Conservation (phyloP, 2,888 invertebrate genomes). For the Cinara cedri region DNA sequence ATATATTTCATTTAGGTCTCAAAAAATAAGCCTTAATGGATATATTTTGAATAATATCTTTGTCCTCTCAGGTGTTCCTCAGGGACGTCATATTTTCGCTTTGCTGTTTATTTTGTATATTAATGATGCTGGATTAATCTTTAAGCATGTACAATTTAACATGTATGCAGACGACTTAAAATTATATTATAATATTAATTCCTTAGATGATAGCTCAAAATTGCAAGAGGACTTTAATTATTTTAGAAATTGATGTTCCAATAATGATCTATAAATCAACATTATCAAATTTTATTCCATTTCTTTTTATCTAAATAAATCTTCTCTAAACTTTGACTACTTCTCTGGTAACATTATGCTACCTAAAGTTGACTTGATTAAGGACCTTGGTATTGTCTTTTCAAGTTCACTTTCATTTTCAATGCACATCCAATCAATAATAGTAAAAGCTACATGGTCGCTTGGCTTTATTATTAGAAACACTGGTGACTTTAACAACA, state of each 20-base stretch:
- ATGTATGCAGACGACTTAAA: not conserved
- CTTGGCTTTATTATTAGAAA: slow-evolving; percentile 12
- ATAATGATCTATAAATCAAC: not conserved
- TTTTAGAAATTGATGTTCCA: not conserved
- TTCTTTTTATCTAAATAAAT: slow-evolving; percentile 7
- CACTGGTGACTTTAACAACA: not conserved
- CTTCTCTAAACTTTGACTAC: not conserved
- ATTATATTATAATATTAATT: not conserved
- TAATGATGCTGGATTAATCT: not conserved
- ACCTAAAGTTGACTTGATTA: not conserved
- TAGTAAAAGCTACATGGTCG: not conserved
- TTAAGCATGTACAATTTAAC: not conserved
- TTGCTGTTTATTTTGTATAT: not conserved
- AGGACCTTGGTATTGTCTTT: not conserved
- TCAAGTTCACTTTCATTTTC: slow-evolving; percentile 8
- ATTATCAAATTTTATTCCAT: slow-evolving; percentile 4
- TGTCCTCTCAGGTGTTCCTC: not conserved
- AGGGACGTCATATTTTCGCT: not conserved
- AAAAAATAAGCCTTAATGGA: not conserved
- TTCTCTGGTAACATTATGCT: not conserved
- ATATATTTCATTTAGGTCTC: not conserved
- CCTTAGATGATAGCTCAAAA: not conserved
- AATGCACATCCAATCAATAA: not conserved
- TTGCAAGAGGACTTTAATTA: not conserved
- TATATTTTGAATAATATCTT: not conserved